Evolutionary conservation across 30 jellyfish, hydroid and myxozoan genomes (phyloP), one percentile per base, ranked within the genome.

Genomic region (Turritopsis rubra): DNA sequence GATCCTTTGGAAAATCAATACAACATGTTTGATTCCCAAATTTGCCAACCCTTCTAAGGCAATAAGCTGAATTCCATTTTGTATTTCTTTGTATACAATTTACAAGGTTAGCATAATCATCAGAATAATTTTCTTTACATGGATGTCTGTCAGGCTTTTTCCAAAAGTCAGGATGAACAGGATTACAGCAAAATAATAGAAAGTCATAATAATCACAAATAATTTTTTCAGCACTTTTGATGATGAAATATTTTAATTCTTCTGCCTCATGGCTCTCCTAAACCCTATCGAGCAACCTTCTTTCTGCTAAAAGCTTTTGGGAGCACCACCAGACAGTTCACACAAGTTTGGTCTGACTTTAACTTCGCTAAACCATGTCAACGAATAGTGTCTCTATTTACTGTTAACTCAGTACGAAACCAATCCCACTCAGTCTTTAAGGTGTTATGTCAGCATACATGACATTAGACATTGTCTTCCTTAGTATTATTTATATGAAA

Each of bases 11-110:
- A 72, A 73, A 72, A 53, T 75, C 52, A 75, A 84, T 72, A 29
- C 90, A 52, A 80, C 90, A 84, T 65, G 72, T 52, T 52, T 53
- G 83, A 19, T 84, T 23, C 0, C 80, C 86, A n/a, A n/a, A n/a
- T 29, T 73, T 79, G 20, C 60, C 54, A 19, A 53, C 60, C 21
- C 28, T 66, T 54, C 79, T 84, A 1, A 84, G 73, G 65, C 90
- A 84, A 70, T 84, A 84, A 52, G 79, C 80, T n/a, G 91, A 54
- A 75, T 84, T 84, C 65, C 86, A 84, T 52, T 72, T 84, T 74
- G 90, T 84, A 54, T 84, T 86, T 28, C 82, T 84, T 84, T 84
- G 80, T 16, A 83, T 85, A 28, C 77, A 28, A 29, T 83, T 83
- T 7, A 83, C 75, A 28, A 83, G 71, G 22, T 73, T 80, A 18